Percentiles rank a stretch among this genome's conserved stretches.
Evolutionary conservation across 2,113 vertebrate species (phyloP).

Genomic region (Ramphastos sulfuratus): DNA sequence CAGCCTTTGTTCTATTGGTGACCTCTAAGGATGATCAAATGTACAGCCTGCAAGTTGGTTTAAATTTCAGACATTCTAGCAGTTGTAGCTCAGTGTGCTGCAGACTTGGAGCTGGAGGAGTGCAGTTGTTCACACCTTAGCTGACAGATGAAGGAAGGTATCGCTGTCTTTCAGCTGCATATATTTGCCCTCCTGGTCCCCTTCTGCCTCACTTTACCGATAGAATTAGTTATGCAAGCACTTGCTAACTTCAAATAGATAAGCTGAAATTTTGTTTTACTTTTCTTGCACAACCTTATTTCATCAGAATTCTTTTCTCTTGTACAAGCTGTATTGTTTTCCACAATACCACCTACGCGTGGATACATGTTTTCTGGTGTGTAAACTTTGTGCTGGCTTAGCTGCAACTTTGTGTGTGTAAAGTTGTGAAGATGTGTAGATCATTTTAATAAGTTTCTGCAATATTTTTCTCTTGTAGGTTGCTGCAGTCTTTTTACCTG

Average conservation of each 20-base stretch:
- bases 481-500: constrained; percentile 86
- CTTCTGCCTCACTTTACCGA: background rate
- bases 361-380: background rate
- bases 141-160: background rate
- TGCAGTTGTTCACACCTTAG: background rate
- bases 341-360: background rate
- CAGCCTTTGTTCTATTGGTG: background rate
- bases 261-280: background rate
- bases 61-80: background rate
- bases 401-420: background rate
- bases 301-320: background rate
- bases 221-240: background rate
- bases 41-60: background rate
- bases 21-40: background rate
- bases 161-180: background rate
- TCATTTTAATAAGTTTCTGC: background rate
- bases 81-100: background rate
- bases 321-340: background rate
- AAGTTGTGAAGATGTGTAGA: background rate
- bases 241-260: background rate
- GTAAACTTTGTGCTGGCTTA: background rate
- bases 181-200: background rate
- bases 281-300: background rate
- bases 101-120: background rate
- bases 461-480: constrained; percentile 73